These are phyloP conservation scores for Chaetodon auriga DNA, from an alignment of 2,113 vertebrate species.

Conservation along the genomic window DNA sequence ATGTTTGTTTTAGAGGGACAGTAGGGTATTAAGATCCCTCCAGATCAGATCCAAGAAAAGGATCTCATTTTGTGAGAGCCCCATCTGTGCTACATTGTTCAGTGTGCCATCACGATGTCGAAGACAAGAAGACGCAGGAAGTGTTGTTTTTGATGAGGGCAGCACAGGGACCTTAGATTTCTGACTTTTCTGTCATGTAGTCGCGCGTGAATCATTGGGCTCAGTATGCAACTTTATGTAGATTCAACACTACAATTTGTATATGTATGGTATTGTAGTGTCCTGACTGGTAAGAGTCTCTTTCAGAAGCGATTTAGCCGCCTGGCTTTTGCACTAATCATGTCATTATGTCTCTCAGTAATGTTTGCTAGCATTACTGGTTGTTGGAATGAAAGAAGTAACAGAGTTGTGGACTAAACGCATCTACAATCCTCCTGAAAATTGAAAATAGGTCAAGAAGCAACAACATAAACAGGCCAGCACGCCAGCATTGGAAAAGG, in stretches of 20 bases:
- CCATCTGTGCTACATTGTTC: constrained; percentile 34
- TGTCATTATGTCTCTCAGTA: too few relatives aligned
- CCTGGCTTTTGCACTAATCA: not conserved
- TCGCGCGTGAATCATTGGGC: not conserved
- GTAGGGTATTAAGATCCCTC: constrained; percentile 31
- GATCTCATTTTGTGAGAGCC: constrained; percentile 26
- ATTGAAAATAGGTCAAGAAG: not conserved
- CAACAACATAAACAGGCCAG: not conserved
- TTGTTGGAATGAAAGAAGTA: not conserved
- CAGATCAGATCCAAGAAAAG: constrained; percentile 27
- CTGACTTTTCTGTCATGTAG: not conserved
- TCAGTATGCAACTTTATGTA: not conserved
- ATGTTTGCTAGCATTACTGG: not conserved
- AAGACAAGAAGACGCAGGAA: not conserved
- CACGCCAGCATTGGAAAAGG: not conserved
- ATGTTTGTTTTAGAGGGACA: constrained; percentile 29
- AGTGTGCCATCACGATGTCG: not conserved
- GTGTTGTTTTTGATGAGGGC: not conserved
- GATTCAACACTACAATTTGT: not conserved
- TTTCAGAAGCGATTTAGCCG: not conserved
- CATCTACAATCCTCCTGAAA: not conserved
- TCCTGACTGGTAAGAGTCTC: too few relatives aligned
- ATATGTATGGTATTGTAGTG: too few relatives aligned
- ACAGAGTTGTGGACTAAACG: not conserved
- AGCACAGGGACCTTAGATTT: not conserved